Conservation (phyloP, 2,888 invertebrate species). For the Sthenelais limicola region DNA sequence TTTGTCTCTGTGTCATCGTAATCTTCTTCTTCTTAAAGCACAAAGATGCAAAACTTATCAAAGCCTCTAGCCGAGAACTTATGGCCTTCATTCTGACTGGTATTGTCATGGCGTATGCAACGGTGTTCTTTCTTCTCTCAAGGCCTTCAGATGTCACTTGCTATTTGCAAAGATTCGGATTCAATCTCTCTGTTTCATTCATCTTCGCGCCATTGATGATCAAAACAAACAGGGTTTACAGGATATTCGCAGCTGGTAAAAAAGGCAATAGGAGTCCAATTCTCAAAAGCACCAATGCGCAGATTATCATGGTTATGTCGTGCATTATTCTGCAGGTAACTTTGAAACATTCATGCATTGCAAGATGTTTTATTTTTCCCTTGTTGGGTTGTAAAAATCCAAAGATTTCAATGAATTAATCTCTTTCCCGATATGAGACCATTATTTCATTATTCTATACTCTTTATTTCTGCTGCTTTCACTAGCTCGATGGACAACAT, state of each 20-base stretch:
- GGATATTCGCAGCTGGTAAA: conserved; percentile 13
- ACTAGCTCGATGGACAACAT: too few species aligned
- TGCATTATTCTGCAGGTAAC: neutral
- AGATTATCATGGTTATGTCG: neutral
- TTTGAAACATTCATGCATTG: neutral
- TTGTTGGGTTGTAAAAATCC: too few species aligned
- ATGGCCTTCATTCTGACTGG: neutral
- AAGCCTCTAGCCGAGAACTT: neutral
- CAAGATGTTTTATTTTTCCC: too few species aligned
- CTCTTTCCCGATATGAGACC: too few species aligned
- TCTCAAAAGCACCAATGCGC: neutral
- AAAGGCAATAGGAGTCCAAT: neutral
- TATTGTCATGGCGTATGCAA: neutral
- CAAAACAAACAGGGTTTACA: conserved; percentile 23
- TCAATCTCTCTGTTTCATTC: conserved; percentile 4
- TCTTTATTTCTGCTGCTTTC: too few species aligned
- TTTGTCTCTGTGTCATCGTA: neutral
- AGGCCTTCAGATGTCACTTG: neutral
- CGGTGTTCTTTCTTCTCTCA: neutral
- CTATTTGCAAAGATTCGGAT: neutral
- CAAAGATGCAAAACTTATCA: conserved; percentile 12
- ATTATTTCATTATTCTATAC: too few species aligned
- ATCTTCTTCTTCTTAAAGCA: neutral
- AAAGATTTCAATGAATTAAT: too few species aligned
- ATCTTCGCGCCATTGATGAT: conserved; percentile 1